These are phyloP conservation scores for Phaethornis superciliosus DNA, from an alignment of 2,113 vertebrate species.

Conservation along the genomic window DNA sequence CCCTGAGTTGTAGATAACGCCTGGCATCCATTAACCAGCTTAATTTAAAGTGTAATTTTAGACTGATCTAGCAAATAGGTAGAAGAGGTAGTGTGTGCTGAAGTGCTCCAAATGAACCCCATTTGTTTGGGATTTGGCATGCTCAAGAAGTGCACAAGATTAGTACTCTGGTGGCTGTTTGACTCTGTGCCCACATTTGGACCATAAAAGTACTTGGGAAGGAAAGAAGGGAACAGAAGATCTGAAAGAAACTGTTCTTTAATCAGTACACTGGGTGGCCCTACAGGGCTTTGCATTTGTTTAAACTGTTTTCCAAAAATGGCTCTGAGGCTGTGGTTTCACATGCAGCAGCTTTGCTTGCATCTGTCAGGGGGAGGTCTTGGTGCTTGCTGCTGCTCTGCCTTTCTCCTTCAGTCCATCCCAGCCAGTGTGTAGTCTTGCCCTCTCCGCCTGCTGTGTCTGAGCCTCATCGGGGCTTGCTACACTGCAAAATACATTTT, in stretches of 20 bases:
- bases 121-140: neutral
- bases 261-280: neutral
- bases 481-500: neutral
- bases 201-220: neutral
- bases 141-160: neutral
- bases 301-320: neutral
- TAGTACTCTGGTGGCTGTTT: neutral
- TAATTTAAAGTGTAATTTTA: conserved; percentile 19
- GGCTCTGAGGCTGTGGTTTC: neutral
- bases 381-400: fast-evolving
- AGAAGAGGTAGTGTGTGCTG: neutral
- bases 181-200: neutral
- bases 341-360: neutral
- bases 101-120: neutral
- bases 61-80: neutral
- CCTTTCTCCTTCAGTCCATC: neutral
- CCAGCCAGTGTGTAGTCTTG: fast-evolving
- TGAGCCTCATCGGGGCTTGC: neutral
- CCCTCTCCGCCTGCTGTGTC: neutral
- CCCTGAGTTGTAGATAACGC: neutral
- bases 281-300: neutral
- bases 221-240: neutral
- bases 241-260: neutral
- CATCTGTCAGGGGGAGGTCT: neutral
- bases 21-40: neutral